phyloP scores from a whole-genome alignment of 2,888 invertebrate species.

The Sesamia inferens region DNA sequence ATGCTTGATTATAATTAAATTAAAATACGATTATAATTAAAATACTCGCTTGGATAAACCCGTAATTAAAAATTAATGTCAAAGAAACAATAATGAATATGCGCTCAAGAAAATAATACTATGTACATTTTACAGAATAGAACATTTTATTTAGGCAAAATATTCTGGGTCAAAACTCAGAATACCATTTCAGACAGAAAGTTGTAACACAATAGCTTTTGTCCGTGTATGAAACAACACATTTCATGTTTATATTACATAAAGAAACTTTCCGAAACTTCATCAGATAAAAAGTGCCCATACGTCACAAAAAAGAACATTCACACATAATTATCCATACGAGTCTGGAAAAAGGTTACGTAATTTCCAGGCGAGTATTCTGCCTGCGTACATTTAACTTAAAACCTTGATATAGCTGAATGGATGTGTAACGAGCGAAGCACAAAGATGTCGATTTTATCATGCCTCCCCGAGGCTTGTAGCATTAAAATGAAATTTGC shows the following conservation, averaged over 20 bases:
- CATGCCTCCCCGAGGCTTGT: slow-evolving; percentile 50
- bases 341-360: slow-evolving; percentile 33
- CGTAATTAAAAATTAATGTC: slow-evolving; percentile 9
- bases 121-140: slow-evolving; percentile 15
- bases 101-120: slow-evolving; percentile 13
- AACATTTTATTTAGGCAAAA: slow-evolving; percentile 12
- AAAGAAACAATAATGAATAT: slow-evolving; percentile 8
- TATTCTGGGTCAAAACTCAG: not conserved
- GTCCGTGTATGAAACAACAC: slow-evolving; percentile 37
- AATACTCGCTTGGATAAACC: slow-evolving; percentile 8
- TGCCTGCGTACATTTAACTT: slow-evolving; percentile 38
- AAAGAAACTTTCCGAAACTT: slow-evolving; percentile 26
- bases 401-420: slow-evolving; percentile 66
- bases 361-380: slow-evolving; percentile 33
- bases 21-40: not conserved
- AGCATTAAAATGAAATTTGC: slow-evolving; percentile 74
- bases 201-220: slow-evolving; percentile 47
- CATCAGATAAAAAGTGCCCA: slow-evolving; percentile 31
- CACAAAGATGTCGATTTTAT: slow-evolving; percentile 70
- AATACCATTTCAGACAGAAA: slow-evolving; percentile 32
- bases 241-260: slow-evolving; percentile 34
- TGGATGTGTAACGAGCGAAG: slow-evolving; percentile 68
- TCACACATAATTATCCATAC: slow-evolving; percentile 38
- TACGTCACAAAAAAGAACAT: slow-evolving; percentile 43
- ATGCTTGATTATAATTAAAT: slow-evolving; percentile 24